These are phyloP conservation scores for Setophaga kirtlandii DNA, from an alignment of 2,113 vertebrate genomes.

Conservation along the genomic window DNA sequence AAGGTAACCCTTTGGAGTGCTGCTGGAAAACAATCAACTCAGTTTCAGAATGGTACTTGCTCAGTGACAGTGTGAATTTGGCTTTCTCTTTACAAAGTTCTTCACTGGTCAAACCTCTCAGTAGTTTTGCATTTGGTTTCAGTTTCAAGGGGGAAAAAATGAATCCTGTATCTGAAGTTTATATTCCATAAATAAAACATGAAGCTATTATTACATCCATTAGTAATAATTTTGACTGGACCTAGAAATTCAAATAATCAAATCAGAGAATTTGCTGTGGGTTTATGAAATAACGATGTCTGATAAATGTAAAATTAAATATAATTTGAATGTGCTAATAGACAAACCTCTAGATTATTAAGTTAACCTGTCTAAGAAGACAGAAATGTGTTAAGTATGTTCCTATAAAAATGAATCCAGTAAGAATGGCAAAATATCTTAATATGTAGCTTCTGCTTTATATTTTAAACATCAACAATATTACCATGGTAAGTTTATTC, in stretches of 20 bases:
- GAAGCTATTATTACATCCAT: background rate
- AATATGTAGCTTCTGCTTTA: background rate
- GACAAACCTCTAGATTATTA: background rate
- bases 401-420: background rate
- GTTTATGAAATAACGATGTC: background rate
- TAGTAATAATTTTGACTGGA: background rate
- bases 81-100: background rate
- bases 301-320: constrained; percentile 3
- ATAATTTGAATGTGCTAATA: background rate
- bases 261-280: background rate
- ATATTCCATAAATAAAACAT: background rate
- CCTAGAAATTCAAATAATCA: background rate
- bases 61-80: background rate
- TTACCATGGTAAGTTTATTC: background rate
- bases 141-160: background rate
- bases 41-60: background rate
- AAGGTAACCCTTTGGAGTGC: background rate
- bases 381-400: background rate
- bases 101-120: background rate
- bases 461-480: background rate
- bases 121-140: background rate
- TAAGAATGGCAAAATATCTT: background rate
- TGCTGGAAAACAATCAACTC: background rate
- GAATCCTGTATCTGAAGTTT: background rate
- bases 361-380: background rate